Evolutionary conservation across 2,113 vertebrate genomes (phyloP).

Genomic region (Herpetotheres cachinnans): DNA sequence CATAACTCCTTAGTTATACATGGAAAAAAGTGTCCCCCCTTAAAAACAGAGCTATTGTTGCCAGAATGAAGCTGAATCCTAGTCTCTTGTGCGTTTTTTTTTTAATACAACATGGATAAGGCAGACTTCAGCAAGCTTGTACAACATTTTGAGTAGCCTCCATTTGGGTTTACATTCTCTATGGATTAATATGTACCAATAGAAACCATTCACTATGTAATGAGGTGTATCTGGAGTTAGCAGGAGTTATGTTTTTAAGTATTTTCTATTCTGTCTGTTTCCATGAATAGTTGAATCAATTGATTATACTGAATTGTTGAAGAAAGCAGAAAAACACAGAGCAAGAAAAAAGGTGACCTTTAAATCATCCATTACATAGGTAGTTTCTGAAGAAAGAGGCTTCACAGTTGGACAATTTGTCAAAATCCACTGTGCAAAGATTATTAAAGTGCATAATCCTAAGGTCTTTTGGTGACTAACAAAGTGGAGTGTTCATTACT

Average conservation of each 20-base stretch:
- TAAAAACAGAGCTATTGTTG: neutral
- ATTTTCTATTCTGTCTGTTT: neutral
- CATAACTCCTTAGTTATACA: neutral
- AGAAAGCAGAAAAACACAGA: neutral
- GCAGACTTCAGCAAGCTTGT: neutral
- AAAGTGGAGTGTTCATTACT: neutral
- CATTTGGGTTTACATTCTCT: neutral
- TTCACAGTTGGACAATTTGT: neutral
- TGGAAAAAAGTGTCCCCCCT: neutral
- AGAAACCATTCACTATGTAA: neutral
- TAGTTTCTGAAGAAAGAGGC: neutral
- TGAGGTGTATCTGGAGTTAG: neutral
- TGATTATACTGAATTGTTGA: neutral
- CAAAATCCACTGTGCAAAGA: neutral
- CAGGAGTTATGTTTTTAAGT: neutral
- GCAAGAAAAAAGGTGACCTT: neutral
- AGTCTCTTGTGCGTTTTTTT: neutral
- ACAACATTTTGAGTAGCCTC: neutral
- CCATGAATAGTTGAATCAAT: neutral
- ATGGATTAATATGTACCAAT: accelerated
- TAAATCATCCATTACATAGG: neutral
- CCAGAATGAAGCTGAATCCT: neutral
- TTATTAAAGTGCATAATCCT: neutral
- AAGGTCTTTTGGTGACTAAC: neutral
- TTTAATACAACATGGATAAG: neutral